Evolutionary conservation across 2,797 vertebrate genomes (phyloP).

Genomic region (Danio aesculapii): DNA sequence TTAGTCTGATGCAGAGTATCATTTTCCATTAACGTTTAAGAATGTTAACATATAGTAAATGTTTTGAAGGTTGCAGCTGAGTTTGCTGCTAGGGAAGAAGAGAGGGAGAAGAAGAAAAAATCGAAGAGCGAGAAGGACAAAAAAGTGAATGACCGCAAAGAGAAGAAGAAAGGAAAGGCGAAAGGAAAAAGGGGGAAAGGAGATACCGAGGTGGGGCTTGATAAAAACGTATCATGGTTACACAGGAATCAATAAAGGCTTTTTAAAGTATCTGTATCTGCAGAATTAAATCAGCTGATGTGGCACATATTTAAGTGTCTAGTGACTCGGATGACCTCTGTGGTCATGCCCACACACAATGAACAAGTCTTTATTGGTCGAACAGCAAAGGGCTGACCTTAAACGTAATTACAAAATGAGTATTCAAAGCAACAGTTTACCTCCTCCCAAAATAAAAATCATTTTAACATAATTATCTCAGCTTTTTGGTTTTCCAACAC

Average conservation of each 20-base stretch:
- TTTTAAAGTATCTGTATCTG: slow-evolving; percentile 37
- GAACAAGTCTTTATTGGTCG: slow-evolving; percentile 7
- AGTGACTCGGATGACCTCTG: slow-evolving; percentile 19
- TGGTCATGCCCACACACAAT: slow-evolving; percentile 37
- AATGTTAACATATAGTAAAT: neutral
- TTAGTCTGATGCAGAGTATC: neutral
- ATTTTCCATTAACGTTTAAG: neutral
- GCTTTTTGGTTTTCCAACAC: too few relatives aligned
- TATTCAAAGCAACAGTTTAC: neutral
- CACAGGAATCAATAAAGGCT: slow-evolving; percentile 40
- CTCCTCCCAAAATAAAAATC: too few relatives aligned
- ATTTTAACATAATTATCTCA: too few relatives aligned
- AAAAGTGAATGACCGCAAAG: slow-evolving; percentile 62
- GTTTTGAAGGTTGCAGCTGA: slow-evolving; percentile 77
- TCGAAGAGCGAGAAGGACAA: slow-evolving; percentile 63
- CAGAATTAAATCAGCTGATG: slow-evolving; percentile 23
- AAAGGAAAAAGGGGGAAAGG: slow-evolving; percentile 61
- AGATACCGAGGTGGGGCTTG: slow-evolving; percentile 59
- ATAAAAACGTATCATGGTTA: slow-evolving; percentile 20
- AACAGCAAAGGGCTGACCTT: neutral
- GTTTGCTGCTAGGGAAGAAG: slow-evolving; percentile 71
- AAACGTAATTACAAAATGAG: neutral
- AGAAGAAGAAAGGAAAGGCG: slow-evolving; percentile 58
- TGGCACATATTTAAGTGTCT: slow-evolving; percentile 4
- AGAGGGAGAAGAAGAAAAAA: slow-evolving; percentile 66